Base-by-base conservation (phyloP, 2,113 vertebrate genomes). In the Sinocyclocheilus grahami region DNA sequence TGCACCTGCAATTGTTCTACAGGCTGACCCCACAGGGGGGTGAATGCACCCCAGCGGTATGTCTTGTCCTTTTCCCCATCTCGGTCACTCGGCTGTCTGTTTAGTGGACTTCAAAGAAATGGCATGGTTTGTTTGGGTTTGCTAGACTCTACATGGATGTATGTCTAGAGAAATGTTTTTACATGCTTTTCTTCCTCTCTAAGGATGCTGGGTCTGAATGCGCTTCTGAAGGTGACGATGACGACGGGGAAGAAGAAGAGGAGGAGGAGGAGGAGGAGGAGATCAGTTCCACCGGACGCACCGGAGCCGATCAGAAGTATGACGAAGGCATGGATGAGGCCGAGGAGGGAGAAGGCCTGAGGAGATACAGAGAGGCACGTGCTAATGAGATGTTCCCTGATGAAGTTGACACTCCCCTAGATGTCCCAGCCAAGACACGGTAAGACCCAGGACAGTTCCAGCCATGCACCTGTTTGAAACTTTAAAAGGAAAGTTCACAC, bases 341-440 rank as follows among this genome's bases (percentile, higher is more conserved):
- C 4, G 97, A 96, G 24, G 97, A 97, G 60, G 95, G 94, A 10
- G 93, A 97, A 87, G 96, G 95, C 90, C 90, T 99, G 72, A 95
- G 96, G 91, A 96, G 93, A 86, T 97, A 99, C 87, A 95, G 95
- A 22, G 95, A 98, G 87, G 96, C 98, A 83, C 95, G 97, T 16
- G 92, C 97, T 63, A 96, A 99, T 87, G 96, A 97, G 83, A 95
- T 97, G 95, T 99, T 99, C 89, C 98, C 98, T 0, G 98, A 99
- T 84, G 98, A 99, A 93, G 93, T 99, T 91, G 98, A 99, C 92
- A 99, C 98, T 0, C 98, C 98, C 0, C 93, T 96, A 1, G 96
- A 98, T 0, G 53, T 93, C 9, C 27, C 94, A 11, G 97, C 97
- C 75, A 95, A 95, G 91, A 93, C 95, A 89, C 94, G 98, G 98